Evolutionary conservation across 2,797 vertebrate genomes (phyloP).

Genomic region (Distichodus sexfasciatus): DNA sequence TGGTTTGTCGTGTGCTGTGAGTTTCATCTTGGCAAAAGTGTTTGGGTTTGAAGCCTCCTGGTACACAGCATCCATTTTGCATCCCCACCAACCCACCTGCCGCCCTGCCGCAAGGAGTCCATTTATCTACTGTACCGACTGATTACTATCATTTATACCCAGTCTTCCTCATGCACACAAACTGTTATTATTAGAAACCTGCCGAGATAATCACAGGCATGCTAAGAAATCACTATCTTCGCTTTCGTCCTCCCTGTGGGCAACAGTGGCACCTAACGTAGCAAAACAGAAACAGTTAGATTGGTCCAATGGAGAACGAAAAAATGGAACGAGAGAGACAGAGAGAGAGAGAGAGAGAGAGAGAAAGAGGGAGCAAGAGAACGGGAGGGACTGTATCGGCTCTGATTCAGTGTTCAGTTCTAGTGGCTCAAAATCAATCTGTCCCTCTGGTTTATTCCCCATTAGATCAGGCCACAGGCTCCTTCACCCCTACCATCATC

Average conservation of each 20-base stretch:
- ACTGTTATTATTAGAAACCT: slow-evolving; percentile 49
- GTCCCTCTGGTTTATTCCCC: slow-evolving; percentile 32
- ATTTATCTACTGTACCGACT: slow-evolving; percentile 45
- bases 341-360: background rate
- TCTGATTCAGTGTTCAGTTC: slow-evolving; percentile 30
- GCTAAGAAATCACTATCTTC: slow-evolving; percentile 38
- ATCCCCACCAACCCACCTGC: slow-evolving; percentile 29
- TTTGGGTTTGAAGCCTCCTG: slow-evolving; percentile 36
- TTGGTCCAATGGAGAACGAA: no score
- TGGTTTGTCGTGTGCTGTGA: background rate
- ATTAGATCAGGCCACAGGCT: slow-evolving; percentile 27
- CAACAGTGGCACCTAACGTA: slow-evolving; percentile 19
- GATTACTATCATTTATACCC: slow-evolving; percentile 53
- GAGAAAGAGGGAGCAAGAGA: background rate
- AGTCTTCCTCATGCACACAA: slow-evolving; percentile 28
- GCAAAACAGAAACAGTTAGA: background rate
- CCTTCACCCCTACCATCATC: slow-evolving; percentile 32
- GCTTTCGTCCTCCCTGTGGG: slow-evolving; percentile 36
- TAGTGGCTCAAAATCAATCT: slow-evolving; percentile 40
- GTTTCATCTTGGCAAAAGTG: slow-evolving; percentile 20
- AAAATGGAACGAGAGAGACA: no score
- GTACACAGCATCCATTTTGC: slow-evolving; percentile 27
- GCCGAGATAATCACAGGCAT: slow-evolving; percentile 43
- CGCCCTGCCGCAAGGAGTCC: slow-evolving; percentile 21
- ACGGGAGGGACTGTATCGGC: slow-evolving; percentile 4